Conservation (phyloP, 2,888 invertebrate species). For the Acheta domesticus region DNA sequence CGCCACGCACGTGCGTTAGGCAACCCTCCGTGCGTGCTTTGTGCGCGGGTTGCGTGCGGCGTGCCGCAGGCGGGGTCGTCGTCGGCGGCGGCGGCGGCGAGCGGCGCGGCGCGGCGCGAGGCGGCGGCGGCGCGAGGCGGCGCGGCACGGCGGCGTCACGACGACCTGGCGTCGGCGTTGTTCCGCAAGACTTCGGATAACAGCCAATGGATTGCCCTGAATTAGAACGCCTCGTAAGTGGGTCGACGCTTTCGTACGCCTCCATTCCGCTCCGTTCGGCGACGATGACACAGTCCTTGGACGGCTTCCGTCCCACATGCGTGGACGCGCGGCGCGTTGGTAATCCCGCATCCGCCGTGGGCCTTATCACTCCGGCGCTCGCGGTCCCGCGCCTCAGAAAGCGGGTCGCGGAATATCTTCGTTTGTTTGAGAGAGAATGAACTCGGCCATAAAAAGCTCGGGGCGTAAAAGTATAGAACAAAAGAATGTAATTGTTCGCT, state of each 20-base stretch:
- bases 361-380: too few species aligned
- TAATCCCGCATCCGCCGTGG: not conserved
- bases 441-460: too few species aligned
- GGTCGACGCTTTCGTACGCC: not conserved
- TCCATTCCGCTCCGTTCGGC: not conserved
- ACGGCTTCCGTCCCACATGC: not conserved
- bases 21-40: not conserved
- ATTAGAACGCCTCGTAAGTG: not conserved
- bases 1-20: not conserved
- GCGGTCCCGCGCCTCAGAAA: too few species aligned
- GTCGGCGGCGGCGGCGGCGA: not conserved
- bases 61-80: not conserved
- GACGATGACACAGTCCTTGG: not conserved
- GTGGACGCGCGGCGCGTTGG: not conserved
- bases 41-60: not conserved
- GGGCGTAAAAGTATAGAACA: too few species aligned
- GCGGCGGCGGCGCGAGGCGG: not conserved
- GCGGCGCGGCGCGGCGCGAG: not conserved
- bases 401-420: too few species aligned
- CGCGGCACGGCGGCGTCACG: not conserved
- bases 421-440: too few species aligned
- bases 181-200: slow-evolving; percentile 18
- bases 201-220: slow-evolving; percentile 18
- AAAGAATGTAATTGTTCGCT: too few species aligned
- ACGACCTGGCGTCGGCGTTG: not conserved